Conservation (phyloP, 2,888 invertebrate species). For the Ophion ventricosus region DNA sequence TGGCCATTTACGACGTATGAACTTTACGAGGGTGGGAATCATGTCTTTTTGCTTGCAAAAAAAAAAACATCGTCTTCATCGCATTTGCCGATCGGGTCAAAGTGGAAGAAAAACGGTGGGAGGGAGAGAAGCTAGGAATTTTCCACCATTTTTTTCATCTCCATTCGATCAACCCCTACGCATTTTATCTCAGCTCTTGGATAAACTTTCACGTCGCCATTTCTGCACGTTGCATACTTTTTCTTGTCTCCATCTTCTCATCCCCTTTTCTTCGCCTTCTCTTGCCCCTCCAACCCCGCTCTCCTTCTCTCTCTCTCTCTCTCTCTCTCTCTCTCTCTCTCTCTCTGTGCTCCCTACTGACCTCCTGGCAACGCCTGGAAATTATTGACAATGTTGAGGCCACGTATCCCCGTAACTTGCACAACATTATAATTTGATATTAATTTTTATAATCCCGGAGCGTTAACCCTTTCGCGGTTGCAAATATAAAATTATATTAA, state of each 20-base stretch:
- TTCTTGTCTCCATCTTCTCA: conserved; percentile 23
- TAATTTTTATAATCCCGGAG: no score
- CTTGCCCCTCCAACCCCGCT: neutral
- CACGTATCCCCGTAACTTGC: conserved; percentile 39
- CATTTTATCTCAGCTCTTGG: conserved; percentile 12
- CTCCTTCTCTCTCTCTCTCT: neutral
- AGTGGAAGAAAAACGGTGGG: neutral
- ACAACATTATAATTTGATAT: conserved; percentile 32
- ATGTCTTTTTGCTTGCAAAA: neutral
- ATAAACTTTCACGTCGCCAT: conserved; percentile 53
- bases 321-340: neutral
- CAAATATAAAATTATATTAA: no score
- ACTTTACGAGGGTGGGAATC: conserved; percentile 1
- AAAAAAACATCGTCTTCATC: conserved; percentile 31
- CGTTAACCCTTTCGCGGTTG: no score
- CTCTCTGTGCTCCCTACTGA: neutral
- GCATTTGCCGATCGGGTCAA: neutral
- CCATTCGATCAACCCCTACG: conserved; percentile 35
- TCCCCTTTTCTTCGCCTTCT: neutral
- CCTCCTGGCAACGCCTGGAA: conserved; percentile 52
- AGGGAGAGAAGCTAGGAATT: conserved; percentile 32
- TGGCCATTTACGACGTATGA: conserved; percentile 38
- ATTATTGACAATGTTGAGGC: conserved; percentile 59
- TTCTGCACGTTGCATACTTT: conserved; percentile 43
- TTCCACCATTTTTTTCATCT: conserved; percentile 49